These are phyloP conservation scores for Tyto alba DNA, from an alignment of 2,113 vertebrate species.

Conservation along the genomic window DNA sequence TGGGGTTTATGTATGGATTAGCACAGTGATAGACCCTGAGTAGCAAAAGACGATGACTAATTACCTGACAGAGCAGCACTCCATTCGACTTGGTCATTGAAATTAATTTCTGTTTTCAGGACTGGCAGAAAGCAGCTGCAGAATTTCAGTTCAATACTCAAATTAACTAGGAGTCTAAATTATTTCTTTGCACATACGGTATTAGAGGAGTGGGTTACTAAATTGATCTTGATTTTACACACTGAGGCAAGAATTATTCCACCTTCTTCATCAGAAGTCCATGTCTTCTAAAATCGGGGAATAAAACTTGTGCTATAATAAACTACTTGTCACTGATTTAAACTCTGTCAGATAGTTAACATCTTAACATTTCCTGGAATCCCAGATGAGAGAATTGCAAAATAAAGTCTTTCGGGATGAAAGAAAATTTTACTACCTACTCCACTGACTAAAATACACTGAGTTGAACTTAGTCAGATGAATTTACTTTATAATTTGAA, in stretches of 20 bases:
- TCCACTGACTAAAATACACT: not conserved
- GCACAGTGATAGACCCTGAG: constrained; percentile 84
- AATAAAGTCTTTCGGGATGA: not conserved
- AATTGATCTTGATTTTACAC: constrained; percentile 75
- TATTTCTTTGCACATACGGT: constrained; percentile 74
- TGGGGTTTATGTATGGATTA: constrained; percentile 90
- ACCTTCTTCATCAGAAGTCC: constrained; percentile 68
- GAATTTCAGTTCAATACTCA: constrained; percentile 85
- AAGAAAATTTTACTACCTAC: not conserved
- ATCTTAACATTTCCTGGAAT: constrained; percentile 22
- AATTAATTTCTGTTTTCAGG: constrained; percentile 88
- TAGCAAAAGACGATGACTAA: constrained; percentile 92
- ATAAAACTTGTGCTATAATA: constrained; percentile 5
- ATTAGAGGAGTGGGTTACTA: constrained; percentile 73
- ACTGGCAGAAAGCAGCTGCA: constrained; percentile 82
- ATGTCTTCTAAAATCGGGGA: constrained; percentile 27
- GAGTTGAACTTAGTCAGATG: not conserved
- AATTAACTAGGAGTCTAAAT: constrained; percentile 83
- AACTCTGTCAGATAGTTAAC: constrained; percentile 47
- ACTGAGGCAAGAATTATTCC: constrained; percentile 56
- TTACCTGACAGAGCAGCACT: constrained; percentile 91
- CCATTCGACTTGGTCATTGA: constrained; percentile 88
- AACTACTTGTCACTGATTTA: constrained; percentile 3
- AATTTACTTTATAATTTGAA: not conserved
- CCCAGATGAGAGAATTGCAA: not conserved